Conservation (phyloP, 2,113 vertebrate species). For the Lepidothrix coronata region DNA sequence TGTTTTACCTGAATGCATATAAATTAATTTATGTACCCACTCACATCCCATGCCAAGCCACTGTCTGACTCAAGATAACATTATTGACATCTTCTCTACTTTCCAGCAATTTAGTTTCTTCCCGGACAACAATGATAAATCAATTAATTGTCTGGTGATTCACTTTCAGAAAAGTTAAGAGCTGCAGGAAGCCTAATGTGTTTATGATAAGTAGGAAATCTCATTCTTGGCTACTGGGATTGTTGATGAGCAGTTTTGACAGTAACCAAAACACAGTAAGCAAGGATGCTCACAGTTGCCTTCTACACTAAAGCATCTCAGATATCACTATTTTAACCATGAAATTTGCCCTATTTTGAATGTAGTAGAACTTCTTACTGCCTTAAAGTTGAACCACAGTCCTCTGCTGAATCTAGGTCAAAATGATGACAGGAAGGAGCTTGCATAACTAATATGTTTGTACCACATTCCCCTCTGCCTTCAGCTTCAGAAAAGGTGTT, state of each 20-base stretch:
- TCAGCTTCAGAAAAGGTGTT: not conserved
- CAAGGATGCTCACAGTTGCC: not conserved
- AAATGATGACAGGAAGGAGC: not conserved
- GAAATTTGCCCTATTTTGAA: not conserved
- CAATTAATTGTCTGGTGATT: conserved; percentile 32
- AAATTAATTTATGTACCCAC: not conserved
- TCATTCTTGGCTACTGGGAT: not conserved
- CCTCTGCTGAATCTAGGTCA: not conserved
- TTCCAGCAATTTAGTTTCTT: conserved; percentile 26
- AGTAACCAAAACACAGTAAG: not conserved
- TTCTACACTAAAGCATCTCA: not conserved
- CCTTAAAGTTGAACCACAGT: not conserved
- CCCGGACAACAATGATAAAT: not conserved
- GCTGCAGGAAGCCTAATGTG: not conserved
- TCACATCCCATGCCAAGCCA: not conserved
- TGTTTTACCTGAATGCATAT: not conserved
- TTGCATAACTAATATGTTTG: not conserved
- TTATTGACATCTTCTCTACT: conserved; percentile 25
- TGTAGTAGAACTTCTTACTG: not conserved
- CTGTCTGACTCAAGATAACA: conserved; percentile 10
- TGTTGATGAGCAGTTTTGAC: not conserved
- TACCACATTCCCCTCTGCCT: not conserved
- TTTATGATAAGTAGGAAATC: not conserved
- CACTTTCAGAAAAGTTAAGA: conserved; percentile 19
- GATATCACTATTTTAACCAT: not conserved